These are phyloP conservation scores for Rhombomys opimus DNA, from an alignment of 2,113 vertebrate genomes.

Conservation along the genomic window DNA sequence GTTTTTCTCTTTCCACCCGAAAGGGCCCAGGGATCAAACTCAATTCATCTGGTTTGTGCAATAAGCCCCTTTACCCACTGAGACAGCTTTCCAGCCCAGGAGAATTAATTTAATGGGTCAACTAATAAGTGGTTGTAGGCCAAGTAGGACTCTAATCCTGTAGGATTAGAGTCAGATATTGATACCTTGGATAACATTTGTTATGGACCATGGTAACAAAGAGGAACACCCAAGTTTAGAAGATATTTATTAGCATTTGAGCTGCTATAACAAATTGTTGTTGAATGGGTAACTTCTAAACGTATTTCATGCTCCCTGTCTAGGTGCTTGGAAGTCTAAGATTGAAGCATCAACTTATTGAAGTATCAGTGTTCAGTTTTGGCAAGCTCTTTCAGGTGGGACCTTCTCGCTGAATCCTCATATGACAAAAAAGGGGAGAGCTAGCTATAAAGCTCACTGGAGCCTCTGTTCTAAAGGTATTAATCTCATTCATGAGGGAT, in stretches of 20 bases:
- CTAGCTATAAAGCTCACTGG: background rate
- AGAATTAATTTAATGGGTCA: background rate
- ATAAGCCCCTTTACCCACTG: background rate
- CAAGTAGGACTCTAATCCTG: background rate
- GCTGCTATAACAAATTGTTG: background rate
- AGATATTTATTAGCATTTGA: background rate
- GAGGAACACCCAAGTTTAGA: background rate
- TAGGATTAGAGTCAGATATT: background rate
- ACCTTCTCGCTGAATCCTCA: background rate
- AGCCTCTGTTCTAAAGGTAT: background rate
- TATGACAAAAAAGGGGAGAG: background rate
- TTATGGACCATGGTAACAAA: slow-evolving; percentile 4
- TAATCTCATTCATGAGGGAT: background rate
- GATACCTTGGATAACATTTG: background rate
- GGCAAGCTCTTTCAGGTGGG: background rate
- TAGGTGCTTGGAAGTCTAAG: background rate
- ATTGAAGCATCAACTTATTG: background rate
- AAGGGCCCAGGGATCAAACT: background rate
- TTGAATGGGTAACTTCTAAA: background rate
- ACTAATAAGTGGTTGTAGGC: background rate
- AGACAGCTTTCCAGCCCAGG: background rate
- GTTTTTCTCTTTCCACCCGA: background rate
- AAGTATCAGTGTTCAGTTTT: background rate
- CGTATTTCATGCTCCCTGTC: background rate
- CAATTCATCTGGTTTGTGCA: background rate